These are phyloP conservation scores for Pocillopora meandrina DNA, from an alignment of 92 coral and sea anemone genomes.

Conservation along the genomic window DNA sequence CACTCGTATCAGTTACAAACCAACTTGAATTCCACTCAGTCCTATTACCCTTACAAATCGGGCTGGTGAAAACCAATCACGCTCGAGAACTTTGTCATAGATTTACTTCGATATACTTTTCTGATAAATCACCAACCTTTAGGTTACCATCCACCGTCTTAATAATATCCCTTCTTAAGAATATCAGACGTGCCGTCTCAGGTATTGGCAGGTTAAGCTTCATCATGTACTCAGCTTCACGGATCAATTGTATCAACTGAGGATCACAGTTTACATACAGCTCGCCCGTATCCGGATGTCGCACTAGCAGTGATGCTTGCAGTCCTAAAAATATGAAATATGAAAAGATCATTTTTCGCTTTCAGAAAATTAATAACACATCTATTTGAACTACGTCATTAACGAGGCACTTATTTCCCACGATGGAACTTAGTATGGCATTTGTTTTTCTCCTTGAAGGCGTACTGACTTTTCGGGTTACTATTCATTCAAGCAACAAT, in stretches of 20 bases:
- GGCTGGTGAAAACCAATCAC: too few species aligned
- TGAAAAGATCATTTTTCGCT: background rate
- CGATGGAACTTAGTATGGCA: too few species aligned
- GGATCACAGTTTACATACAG: conserved; percentile 86
- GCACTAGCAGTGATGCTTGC: conserved; percentile 81
- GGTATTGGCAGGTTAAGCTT: conserved; percentile 78
- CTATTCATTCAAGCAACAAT: too few species aligned
- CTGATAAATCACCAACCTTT: conserved; percentile 38
- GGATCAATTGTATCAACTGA: conserved; percentile 75
- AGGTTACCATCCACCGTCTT: conserved; percentile 64
- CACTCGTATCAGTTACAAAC: too few species aligned
- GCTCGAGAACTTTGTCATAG: too few species aligned
- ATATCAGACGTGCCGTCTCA: conserved; percentile 68
- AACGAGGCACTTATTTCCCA: too few species aligned
- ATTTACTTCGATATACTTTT: too few species aligned
- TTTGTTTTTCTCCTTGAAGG: too few species aligned
- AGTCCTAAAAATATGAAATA: conserved; percentile 50
- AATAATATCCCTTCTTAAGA: conserved; percentile 54
- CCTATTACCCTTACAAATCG: too few species aligned
- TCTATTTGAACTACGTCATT: background rate
- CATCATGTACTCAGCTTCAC: conserved; percentile 91
- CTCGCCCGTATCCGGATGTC: conserved; percentile 70
- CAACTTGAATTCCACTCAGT: too few species aligned
- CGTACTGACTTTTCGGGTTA: too few species aligned
- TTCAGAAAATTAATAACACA: background rate